These are phyloP conservation scores for Melopsittacus undulatus DNA, from an alignment of 2,797 vertebrate genomes.

Conservation along the genomic window DNA sequence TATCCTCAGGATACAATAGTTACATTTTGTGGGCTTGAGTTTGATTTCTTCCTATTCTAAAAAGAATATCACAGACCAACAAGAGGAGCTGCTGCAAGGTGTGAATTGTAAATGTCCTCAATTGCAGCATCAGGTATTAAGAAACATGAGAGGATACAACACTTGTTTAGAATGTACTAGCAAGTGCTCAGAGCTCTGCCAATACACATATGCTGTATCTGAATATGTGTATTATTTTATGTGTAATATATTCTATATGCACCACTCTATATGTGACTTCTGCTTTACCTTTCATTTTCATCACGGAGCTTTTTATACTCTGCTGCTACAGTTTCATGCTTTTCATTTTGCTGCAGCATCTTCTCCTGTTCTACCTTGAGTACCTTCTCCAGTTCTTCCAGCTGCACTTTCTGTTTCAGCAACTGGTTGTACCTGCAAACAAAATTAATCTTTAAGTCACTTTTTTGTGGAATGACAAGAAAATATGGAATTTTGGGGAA, in stretches of 20 bases:
- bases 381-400: constrained; percentile 92
- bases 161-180: not conserved
- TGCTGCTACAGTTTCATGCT: constrained; percentile 84
- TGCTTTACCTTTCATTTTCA: constrained; percentile 88
- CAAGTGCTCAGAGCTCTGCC: not conserved
- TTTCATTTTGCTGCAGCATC: constrained; percentile 89
- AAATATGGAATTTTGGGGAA: fast-evolving
- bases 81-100: not conserved
- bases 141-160: not conserved
- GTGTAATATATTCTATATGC: not conserved
- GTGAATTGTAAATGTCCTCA: fast-evolving
- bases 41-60: not conserved
- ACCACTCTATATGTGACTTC: not conserved
- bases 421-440: constrained; percentile 90
- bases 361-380: constrained; percentile 92
- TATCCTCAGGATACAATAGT: not conserved
- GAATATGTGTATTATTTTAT: not conserved
- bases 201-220: not conserved
- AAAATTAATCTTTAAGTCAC: not conserved
- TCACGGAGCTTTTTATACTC: constrained; percentile 88
- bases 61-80: not conserved
- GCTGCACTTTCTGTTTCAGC: constrained; percentile 91
- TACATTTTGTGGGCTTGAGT: too few relatives aligned
- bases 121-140: not conserved
- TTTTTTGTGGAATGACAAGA: not conserved